Evolutionary conservation across 2,113 vertebrate species (phyloP), one percentile per base, ranked within the genome.

Genomic region (Notiomystis cincta): DNA sequence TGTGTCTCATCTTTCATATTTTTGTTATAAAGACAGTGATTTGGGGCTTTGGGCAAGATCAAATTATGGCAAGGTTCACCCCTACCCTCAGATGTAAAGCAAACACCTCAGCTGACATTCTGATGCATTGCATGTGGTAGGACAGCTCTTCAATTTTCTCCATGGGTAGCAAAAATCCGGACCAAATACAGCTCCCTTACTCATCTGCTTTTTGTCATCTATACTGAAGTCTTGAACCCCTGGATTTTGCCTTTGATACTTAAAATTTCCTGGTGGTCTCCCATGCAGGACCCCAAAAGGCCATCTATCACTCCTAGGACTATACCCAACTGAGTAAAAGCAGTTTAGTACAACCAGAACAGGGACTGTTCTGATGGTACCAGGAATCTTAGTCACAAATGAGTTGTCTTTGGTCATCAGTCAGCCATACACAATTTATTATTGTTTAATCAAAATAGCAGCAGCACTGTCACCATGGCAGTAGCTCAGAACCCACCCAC

Each of bases 321-420:
- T 3, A 28, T 1, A 61, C 6, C 6, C 5, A 22, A 23, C 1
- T 12, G 10, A 48, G 7, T 20, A 48, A 17, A 23, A n/a, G 28
- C 7, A 61, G 10, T 44, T 67, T 47, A 64, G 27, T 21, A 15
- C 6, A 83, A 16, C 15, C 20, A 61, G 17, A 20, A 48, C 22
- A 44, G 25, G 27, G 15, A 57, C 10, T n/a, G 8, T 25, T 95
- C 54, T 58, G 67, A 27, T 44, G 35, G 18, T 18, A 67, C 7
- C 2, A 66, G 47, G 28, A 95, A 37, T 42, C 31, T 37, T 40
- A 37, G 54, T 44, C 45, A 77, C 31, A 60, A 62, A 82, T 1
- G 0, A 44, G 5, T 48, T 85, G 35, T 22, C 3, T 27, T 24
- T 57, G 15, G 5, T 57, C 57, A 69, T 38, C 21, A 60, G 38